A percentile compares a stretch with the other conserved stretches of the same genome.
Evolutionary conservation across 2,113 vertebrate species (phyloP).

Genomic region (Corythoichthys intestinalis): DNA sequence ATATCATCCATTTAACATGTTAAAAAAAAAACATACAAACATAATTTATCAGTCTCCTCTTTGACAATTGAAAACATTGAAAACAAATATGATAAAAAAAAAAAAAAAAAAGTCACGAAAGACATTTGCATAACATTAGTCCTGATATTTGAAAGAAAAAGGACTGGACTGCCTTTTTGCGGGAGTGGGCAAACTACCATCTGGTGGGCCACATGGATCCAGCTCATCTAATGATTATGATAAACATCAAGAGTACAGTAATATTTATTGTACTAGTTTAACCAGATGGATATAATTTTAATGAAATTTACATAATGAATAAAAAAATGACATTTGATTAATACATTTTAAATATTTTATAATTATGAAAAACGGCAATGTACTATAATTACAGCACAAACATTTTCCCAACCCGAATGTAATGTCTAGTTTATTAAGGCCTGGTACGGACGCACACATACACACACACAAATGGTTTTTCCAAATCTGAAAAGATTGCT

Average conservation of each 20-base stretch:
- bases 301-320: too few species aligned
- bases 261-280: background rate
- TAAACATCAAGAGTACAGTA: background rate
- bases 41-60: background rate
- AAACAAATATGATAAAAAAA: background rate
- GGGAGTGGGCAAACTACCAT: background rate
- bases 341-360: background rate
- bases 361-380: background rate
- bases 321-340: too few species aligned
- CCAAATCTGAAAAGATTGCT: too few species aligned
- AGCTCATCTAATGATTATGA: background rate
- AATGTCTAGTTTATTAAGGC: background rate
- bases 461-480: too few species aligned
- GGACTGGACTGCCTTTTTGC: background rate
- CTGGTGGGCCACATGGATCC: background rate
- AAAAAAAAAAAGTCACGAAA: background rate
- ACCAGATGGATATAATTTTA: too few species aligned
- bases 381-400: background rate
- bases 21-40: background rate
- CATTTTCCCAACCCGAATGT: background rate
- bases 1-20: background rate
- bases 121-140: background rate
- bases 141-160: background rate
- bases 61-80: background rate
- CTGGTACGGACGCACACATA: too few species aligned